Base-by-base conservation (phyloP, 2,888 invertebrate species). In the Diaperis boleti region DNA sequence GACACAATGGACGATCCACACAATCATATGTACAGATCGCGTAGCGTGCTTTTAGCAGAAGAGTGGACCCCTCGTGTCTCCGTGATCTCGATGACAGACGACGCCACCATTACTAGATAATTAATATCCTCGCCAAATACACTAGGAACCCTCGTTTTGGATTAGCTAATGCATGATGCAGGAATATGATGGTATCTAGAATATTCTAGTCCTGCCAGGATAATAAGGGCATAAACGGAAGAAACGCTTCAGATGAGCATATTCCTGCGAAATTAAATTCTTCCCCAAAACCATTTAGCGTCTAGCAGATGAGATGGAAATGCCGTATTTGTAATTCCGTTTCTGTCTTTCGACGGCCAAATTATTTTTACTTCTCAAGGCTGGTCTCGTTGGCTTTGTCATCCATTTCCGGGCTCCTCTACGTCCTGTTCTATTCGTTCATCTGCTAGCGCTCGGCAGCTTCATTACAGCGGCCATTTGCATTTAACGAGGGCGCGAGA, bases 381-480 rank as follows among this genome's bases (percentile, higher is more conserved):
- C 47, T 45, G 57, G 47, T 39, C 47, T 42, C 59, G 33, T 56
- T 31, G 59, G 50, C 62, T 63, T 59, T 63, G 57, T 56, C 59
- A 45, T 59, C 59, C 59, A 59, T 62, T 62, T 50, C 52, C 62
- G 26, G 45, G 45, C 49, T 41, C 33, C 56, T 56, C 50, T 50
- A 62, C 56, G 42, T 59, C 52, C 59, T 63, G 59, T 57, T 59
- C 54, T 59, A 45, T 54, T 42, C 62, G 61, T 49, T 59, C 49
- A 59, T 49, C 52, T 41, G 54, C 41, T 52, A 11, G 50, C 49
- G 52, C 49, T 54, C 64, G 69, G 71, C 68, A 69, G 74, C 74
- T 76, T 79, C 77, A 72, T 74, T 72, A 72, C 68, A 59, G 71
- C 74, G 71, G 76, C 78, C 77, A 79, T 79, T 79, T 78, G 79